phyloP scores from a whole-genome alignment of 2,888 invertebrate species.

The Aporophyla lueneburgensis region DNA sequence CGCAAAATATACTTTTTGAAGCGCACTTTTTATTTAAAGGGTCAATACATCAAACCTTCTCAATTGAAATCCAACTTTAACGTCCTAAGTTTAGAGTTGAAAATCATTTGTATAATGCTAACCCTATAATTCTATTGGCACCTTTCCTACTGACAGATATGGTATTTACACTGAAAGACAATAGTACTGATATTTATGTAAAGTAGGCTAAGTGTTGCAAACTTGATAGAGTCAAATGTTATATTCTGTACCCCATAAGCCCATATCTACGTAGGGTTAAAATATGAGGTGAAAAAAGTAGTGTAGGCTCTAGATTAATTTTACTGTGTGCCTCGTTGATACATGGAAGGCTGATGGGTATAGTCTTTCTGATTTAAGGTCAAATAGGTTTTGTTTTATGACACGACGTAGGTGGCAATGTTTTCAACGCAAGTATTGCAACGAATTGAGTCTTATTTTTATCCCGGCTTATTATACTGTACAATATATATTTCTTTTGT shows the following conservation, averaged over 20 bases:
- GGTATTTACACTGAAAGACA: constrained; percentile 59
- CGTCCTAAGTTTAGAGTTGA: rapidly evolving
- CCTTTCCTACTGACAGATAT: constrained; percentile 54
- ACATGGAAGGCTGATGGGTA: constrained; percentile 6
- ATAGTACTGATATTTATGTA: constrained; percentile 56
- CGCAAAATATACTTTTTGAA: constrained; percentile 61
- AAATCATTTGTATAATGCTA: neutral
- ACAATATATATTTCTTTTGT: too few species aligned
- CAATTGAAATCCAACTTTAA: constrained; percentile 22
- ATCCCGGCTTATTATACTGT: too few species aligned
- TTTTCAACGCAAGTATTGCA: neutral
- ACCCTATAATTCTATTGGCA: constrained; percentile 46
- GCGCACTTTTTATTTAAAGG: constrained; percentile 51
- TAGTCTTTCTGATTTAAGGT: constrained; percentile 46
- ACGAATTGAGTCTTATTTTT: neutral
- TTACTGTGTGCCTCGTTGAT: constrained; percentile 25
- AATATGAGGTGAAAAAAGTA: constrained; percentile 8
- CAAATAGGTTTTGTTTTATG: constrained; percentile 36
- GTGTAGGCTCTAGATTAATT: constrained; percentile 12
- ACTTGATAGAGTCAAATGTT: constrained; percentile 47
- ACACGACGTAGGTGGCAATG: constrained; percentile 1
- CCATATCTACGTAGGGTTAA: constrained; percentile 18
- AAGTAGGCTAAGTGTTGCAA: constrained; percentile 47
- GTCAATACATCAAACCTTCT: neutral
- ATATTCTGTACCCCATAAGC: constrained; percentile 35